Percentiles rank a stretch among this genome's conserved stretches.
Evolutionary conservation across 2,113 vertebrate species (phyloP).

Genomic region (Crotophaga sulcirostris): DNA sequence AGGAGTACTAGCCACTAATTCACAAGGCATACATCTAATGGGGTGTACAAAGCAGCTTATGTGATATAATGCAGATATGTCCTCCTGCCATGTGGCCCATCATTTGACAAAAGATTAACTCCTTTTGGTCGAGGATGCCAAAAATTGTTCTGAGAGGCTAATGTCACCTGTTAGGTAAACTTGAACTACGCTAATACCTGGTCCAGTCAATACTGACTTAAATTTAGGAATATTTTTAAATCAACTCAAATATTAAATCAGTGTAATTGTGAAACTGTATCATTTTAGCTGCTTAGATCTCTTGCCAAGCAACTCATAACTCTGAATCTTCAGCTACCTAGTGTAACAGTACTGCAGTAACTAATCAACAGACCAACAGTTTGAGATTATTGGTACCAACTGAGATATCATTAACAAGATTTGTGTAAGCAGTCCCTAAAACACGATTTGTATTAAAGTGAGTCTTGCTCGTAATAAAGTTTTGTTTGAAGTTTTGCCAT

Average conservation of each 20-base stretch:
- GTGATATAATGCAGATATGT: not conserved
- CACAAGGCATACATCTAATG: not conserved
- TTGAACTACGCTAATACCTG: not conserved
- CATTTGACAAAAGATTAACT: not conserved
- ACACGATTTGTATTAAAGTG: not conserved
- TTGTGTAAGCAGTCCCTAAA: not conserved
- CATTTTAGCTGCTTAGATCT: not conserved
- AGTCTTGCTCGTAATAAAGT: not conserved
- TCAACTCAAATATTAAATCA: not conserved
- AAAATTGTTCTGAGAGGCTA: not conserved
- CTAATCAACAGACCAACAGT: not conserved
- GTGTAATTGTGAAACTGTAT: not conserved
- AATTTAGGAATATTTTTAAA: not conserved
- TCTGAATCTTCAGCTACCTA: not conserved
- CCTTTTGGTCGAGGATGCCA: not conserved
- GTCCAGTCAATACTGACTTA: fast-evolving
- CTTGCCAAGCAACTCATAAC: not conserved
- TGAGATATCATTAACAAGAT: not conserved
- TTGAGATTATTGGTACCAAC: not conserved
- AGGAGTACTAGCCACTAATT: not conserved
- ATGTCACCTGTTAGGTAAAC: not conserved
- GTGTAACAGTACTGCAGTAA: not conserved
- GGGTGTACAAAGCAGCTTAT: not conserved
- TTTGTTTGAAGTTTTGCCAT: not conserved
- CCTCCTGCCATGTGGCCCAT: not conserved